Percentiles rank a stretch among this genome's conserved stretches.
phyloP scores from a whole-genome alignment of 92 coral and sea anemone species.

The Parazoanthus atlanticus region DNA sequence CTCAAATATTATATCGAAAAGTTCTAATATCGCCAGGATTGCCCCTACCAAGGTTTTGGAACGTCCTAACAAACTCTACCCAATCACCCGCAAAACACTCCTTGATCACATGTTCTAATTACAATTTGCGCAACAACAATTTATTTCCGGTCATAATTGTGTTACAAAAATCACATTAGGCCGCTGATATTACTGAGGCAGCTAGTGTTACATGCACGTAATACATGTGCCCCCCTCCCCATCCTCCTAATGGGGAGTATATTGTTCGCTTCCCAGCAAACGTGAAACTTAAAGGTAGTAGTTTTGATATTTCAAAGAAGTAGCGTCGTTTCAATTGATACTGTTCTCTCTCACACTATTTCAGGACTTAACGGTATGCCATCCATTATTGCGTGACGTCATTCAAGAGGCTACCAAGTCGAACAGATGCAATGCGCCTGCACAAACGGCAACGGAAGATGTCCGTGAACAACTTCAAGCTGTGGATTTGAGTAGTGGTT shows the following conservation, averaged over 20 bases:
- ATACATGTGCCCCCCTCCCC: no score
- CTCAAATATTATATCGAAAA: neutral
- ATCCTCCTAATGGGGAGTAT: no score
- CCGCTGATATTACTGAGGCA: no score
- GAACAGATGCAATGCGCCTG: neutral
- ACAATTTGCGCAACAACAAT: no score
- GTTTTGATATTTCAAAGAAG: neutral
- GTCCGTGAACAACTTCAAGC: constrained; percentile 18
- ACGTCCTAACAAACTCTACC: neutral
- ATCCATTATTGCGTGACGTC: constrained; percentile 29
- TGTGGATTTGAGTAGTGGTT: neutral
- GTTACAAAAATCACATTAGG: no score
- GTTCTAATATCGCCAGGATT: neutral
- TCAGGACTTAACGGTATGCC: constrained; percentile 15
- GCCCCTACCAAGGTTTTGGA: no score
- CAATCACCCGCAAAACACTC: neutral
- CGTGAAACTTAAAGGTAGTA: no score
- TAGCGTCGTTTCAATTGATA: neutral
- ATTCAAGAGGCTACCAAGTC: constrained; percentile 5
- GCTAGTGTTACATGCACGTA: no score
- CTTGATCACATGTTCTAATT: no score
- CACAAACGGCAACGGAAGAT: neutral
- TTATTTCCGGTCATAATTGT: no score
- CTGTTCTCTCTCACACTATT: neutral
- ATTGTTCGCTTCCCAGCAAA: no score